A percentile compares a stretch with the other conserved stretches of the same genome.
Evolutionary conservation across 2,888 invertebrate species (phyloP).

Genomic region (Penaeus monodon): DNA sequence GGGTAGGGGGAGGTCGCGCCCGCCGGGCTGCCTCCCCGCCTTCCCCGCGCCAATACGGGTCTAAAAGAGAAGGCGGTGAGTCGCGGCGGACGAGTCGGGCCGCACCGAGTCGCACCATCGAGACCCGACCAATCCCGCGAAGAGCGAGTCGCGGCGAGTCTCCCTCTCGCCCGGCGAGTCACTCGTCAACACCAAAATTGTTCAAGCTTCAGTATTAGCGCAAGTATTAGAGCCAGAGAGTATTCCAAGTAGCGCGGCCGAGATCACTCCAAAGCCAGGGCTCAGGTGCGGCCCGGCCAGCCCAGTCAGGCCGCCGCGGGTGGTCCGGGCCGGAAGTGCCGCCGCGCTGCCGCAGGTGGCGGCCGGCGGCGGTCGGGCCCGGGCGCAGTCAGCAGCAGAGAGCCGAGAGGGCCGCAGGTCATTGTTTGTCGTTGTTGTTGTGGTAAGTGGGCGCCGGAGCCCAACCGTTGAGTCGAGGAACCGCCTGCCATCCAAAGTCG

Average conservation of each 20-base stretch:
- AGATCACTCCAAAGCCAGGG: background rate
- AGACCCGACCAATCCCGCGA: background rate
- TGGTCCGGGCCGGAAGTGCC: slow-evolving; percentile 4
- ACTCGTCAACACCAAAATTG: background rate
- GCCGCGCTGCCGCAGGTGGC: slow-evolving; percentile 23
- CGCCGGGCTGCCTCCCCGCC: slow-evolving; percentile 41
- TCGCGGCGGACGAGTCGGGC: slow-evolving; percentile 5
- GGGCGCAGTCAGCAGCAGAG: slow-evolving; percentile 22
- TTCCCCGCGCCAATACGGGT: slow-evolving; percentile 53
- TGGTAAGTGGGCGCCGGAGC: slow-evolving; percentile 31
- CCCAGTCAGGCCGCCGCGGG: slow-evolving; percentile 33
- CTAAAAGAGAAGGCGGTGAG: slow-evolving; percentile 43
- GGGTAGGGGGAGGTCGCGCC: slow-evolving; percentile 31
- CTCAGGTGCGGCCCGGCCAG: slow-evolving; percentile 30
- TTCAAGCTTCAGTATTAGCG: slow-evolving; percentile 34
- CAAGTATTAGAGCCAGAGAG: slow-evolving; percentile 34
- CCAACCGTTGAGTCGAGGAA: slow-evolving; percentile 38
- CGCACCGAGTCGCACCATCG: slow-evolving; percentile 1
- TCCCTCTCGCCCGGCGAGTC: background rate
- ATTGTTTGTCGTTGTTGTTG: slow-evolving; percentile 47
- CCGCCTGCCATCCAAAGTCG: slow-evolving; percentile 46
- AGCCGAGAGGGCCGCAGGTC: slow-evolving; percentile 47
- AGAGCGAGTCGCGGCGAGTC: background rate
- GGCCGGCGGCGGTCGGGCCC: slow-evolving; percentile 2
- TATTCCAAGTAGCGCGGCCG: slow-evolving; percentile 3